A percentile compares a stretch with the other conserved stretches of the same genome.
Evolutionary conservation across 2,888 invertebrate species (phyloP).

Genomic region (Zhuqinia jingwanae): DNA sequence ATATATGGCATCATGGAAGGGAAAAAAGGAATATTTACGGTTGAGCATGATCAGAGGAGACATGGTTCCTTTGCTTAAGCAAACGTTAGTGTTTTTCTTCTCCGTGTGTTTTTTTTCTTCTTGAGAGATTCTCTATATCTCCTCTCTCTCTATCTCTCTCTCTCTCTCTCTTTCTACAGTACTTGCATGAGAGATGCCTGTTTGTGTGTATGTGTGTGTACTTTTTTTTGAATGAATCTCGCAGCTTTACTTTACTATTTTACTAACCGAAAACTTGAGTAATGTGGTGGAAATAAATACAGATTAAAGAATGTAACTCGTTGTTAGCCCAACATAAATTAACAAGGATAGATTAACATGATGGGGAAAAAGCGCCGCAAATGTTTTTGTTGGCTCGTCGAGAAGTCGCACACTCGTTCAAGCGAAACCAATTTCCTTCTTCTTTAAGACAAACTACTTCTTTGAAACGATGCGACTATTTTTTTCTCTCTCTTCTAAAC

Average conservation of each 20-base stretch:
- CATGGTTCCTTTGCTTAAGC: slow-evolving; percentile 79
- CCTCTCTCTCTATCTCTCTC: neutral
- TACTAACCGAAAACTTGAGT: slow-evolving; percentile 65
- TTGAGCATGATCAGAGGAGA: slow-evolving; percentile 79
- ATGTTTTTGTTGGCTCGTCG: slow-evolving; percentile 79
- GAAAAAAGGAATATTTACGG: slow-evolving; percentile 76
- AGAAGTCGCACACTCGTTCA: slow-evolving; percentile 79
- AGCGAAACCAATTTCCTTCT: slow-evolving; percentile 80
- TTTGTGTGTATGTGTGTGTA: neutral
- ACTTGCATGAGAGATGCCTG: no score
- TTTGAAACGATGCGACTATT: slow-evolving; percentile 77
- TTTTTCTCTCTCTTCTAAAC: neutral
- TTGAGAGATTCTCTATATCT: no score
- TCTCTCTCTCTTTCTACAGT: neutral
- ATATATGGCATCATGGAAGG: slow-evolving; percentile 14
- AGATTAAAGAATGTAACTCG: slow-evolving; percentile 79
- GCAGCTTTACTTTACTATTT: slow-evolving; percentile 34
- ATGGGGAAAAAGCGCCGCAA: slow-evolving; percentile 79
- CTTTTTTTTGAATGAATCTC: slow-evolving; percentile 33
- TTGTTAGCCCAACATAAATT: slow-evolving; percentile 79
- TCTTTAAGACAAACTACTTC: slow-evolving; percentile 79
- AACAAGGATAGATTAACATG: slow-evolving; percentile 80
- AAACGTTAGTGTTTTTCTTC: slow-evolving; percentile 71
- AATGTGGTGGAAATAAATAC: slow-evolving; percentile 79
- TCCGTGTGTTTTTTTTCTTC: slow-evolving; percentile 23